phyloP scores from a whole-genome alignment of 2,113 vertebrate genomes.

The Corythaeola cristata region DNA sequence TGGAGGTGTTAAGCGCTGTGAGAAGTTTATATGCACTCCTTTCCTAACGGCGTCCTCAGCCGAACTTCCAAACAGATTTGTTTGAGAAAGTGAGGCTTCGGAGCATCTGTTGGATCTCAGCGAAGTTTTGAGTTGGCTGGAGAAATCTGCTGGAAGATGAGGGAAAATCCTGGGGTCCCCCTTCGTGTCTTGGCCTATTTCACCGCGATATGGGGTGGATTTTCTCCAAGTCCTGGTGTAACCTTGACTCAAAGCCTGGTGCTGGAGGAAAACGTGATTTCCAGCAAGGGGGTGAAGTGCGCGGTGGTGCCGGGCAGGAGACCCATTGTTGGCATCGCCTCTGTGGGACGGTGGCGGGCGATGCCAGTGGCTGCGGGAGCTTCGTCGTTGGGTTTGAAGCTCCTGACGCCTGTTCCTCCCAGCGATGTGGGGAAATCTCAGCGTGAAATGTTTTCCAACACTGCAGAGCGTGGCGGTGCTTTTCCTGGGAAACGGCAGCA shows the following conservation, averaged over 20 bases:
- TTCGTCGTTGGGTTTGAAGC: rapidly evolving
- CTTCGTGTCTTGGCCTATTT: not conserved
- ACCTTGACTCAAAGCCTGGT: not conserved
- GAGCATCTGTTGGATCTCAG: not conserved
- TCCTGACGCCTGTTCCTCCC: not conserved
- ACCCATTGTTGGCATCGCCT: rapidly evolving
- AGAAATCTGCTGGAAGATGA: not conserved
- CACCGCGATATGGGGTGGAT: not conserved
- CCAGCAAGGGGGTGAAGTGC: not conserved
- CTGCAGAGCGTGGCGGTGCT: constrained; percentile 5
- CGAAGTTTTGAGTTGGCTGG: not conserved
- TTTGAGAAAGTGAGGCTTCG: not conserved
- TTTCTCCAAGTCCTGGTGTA: not conserved
- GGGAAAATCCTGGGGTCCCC: not conserved
- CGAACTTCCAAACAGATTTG: constrained; percentile 4
- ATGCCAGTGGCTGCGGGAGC: rapidly evolving
- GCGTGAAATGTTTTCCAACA: constrained; percentile 55
- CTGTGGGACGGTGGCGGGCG: rapidly evolving
- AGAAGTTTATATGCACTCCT: not conserved
- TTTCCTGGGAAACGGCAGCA: constrained; percentile 45
- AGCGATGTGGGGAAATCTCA: constrained; percentile 24
- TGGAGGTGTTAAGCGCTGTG: not conserved
- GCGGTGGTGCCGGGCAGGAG: rapidly evolving
- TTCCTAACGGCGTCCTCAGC: not conserved
- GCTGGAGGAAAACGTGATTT: not conserved